Base-by-base conservation (phyloP, 2,888 invertebrate species). In the Campoplex nolae region DNA sequence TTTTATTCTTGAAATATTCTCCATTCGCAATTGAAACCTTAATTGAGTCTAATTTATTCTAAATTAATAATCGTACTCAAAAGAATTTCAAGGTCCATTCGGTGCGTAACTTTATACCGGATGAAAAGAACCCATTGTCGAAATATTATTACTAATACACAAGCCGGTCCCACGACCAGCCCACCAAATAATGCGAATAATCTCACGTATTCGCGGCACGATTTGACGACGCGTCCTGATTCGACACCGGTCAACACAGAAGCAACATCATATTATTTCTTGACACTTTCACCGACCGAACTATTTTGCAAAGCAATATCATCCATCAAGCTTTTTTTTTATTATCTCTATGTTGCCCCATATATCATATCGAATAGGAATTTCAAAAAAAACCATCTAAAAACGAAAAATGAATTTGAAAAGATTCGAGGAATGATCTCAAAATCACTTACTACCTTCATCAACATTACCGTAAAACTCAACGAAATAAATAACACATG, bases 131-230 rank as follows among this genome's bases (percentile, higher is more conserved):
- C 51, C 56, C 74, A 83, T 85, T 83, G 83, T 78, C 83, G 42
- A 70, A 62, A 73, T 51, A 56, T 48, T 67, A 79, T 83, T 83
- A 54, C 54, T 78, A 67, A 79, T 58, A 80, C 76, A 70, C 42
- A 23, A 51, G 42, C 70, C 58, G 32, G 65, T 71, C 35, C 67
- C 42, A 13, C 71, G 78, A 81, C 3, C 58, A 71, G 48, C 65
- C 54, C 75, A 42, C 70, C 42, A 83, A 86, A 83, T 83, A 80
- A 86, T 83, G 86, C 83, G 76, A 86, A 86, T 84, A 67, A 58
- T 58, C 35, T 85, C 87, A 51, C 42, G 71, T 73, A 89, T 89
- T 83, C 87, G 78, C 45, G 35, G 77, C 88, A 88, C 88, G 88
- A 74, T 67, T 73, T 78, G 84, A 45, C 84, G 85, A 76, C 84